These are phyloP conservation scores for Lasioglossum villosulum DNA, from an alignment of 2,888 invertebrate genomes.

Conservation along the genomic window DNA sequence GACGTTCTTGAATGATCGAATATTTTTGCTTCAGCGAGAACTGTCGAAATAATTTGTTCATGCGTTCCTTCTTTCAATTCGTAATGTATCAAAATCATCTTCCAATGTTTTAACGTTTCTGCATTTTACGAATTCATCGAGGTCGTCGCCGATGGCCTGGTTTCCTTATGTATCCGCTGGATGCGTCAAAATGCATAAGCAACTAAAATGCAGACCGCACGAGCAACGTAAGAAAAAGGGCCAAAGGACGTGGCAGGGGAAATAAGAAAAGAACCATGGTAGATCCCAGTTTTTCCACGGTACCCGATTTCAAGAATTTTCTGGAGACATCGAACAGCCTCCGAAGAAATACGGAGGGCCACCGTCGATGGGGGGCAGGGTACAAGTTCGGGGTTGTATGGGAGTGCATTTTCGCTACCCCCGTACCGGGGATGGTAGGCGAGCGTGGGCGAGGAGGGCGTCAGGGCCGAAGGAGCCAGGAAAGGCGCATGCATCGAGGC, in stretches of 20 bases:
- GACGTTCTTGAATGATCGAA: no score
- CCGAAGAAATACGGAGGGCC: slow-evolving; percentile 25
- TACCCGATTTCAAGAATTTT: slow-evolving; percentile 1
- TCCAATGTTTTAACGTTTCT: no score
- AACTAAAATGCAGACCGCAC: background rate
- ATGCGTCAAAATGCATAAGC: background rate
- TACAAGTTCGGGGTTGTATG: slow-evolving; percentile 43
- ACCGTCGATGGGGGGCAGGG: slow-evolving; percentile 23
- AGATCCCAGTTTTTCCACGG: background rate
- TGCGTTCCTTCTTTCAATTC: no score
- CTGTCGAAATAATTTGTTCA: background rate
- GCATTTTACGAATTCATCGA: no score
- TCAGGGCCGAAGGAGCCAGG: slow-evolving; percentile 43
- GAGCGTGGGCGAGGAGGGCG: slow-evolving; percentile 25
- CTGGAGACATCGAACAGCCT: background rate
- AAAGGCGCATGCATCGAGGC: slow-evolving; percentile 67
- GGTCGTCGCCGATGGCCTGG: no score
- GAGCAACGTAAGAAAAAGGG: background rate
- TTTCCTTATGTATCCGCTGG: background rate
- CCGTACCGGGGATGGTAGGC: slow-evolving; percentile 8
- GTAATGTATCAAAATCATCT: no score
- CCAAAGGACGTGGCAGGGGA: background rate
- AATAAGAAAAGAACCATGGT: background rate
- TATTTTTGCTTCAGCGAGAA: background rate
- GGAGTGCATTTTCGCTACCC: slow-evolving; percentile 57